phyloP scores from a whole-genome alignment of 2,113 vertebrate species.

The Melanotaenia duboulayi region DNA sequence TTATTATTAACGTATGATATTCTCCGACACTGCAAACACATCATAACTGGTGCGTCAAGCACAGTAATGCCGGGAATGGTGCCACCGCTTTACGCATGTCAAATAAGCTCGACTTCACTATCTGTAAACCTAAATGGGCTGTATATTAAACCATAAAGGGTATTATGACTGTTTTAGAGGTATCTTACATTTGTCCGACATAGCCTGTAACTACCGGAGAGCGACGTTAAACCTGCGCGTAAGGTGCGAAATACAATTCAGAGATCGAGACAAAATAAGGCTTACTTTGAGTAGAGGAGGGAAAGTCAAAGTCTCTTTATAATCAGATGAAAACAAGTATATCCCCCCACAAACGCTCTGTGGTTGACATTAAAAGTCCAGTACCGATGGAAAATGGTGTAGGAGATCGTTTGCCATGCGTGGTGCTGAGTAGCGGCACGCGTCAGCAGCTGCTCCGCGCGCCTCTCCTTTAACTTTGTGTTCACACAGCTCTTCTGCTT shows the following conservation, averaged over 20 bases:
- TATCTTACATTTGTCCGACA: not conserved
- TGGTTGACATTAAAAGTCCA: not conserved
- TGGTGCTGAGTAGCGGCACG: slow-evolving; percentile 53
- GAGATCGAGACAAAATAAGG: slow-evolving; percentile 2
- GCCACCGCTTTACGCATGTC: slow-evolving; percentile 43
- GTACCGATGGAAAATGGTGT: slow-evolving; percentile 2
- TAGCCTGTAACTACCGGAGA: not conserved
- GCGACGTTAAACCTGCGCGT: not conserved
- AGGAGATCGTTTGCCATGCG: slow-evolving; percentile 46
- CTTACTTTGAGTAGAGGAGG: slow-evolving; percentile 36
- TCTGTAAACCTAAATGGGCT: not conserved
- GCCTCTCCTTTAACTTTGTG: slow-evolving; percentile 48
- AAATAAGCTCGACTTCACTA: not conserved
- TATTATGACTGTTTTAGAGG: not conserved
- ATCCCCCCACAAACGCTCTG: not conserved
- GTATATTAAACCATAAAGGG: not conserved
- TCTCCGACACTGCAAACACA: not conserved
- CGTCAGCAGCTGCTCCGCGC: slow-evolving; percentile 1
- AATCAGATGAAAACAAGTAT: not conserved
- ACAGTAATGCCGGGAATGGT: not conserved
- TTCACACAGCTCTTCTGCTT: slow-evolving; percentile 22
- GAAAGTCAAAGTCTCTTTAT: slow-evolving; percentile 1
- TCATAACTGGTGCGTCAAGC: slow-evolving; percentile 9
- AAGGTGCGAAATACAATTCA: not conserved
- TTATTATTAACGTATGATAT: not conserved